phyloP scores from a whole-genome alignment of 2,797 vertebrate genomes.

The Scomberomorus guttatus region DNA sequence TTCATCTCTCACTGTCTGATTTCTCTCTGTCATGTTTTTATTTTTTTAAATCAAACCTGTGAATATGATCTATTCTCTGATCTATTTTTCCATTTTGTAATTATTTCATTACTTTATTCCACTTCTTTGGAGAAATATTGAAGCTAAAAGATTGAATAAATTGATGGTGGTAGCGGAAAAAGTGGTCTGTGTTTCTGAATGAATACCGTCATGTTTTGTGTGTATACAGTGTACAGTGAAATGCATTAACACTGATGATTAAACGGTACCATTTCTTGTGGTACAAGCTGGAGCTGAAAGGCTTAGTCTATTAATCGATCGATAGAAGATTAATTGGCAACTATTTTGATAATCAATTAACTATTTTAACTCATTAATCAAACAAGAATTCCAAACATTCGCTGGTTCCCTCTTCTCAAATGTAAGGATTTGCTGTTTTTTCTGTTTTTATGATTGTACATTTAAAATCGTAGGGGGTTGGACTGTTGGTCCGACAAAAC shows the following conservation, averaged over 20 bases:
- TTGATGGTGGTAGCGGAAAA: constrained; percentile 82
- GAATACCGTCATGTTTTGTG: constrained; percentile 2
- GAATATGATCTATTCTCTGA: constrained; percentile 83
- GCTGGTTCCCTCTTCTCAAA: background rate
- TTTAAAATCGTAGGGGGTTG: background rate
- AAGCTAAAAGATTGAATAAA: constrained; percentile 89
- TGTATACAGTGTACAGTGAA: background rate
- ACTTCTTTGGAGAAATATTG: constrained; percentile 80
- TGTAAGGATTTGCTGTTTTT: background rate
- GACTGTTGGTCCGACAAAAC: background rate
- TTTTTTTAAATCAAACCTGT: constrained; percentile 83
- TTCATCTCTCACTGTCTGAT: constrained; percentile 69
- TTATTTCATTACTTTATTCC: constrained; percentile 87
- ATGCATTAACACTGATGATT: background rate
- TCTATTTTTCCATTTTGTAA: constrained; percentile 86
- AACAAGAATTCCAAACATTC: background rate
- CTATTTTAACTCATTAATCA: background rate
- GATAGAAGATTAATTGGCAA: background rate
- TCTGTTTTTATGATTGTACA: background rate
- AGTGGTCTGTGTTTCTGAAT: constrained; percentile 56
- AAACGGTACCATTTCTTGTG: background rate
- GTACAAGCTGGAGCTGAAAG: background rate
- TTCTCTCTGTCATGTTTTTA: constrained; percentile 67
- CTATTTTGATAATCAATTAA: background rate
- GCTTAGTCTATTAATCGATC: background rate